These are phyloP conservation scores for Drosophila nasuta DNA, from an alignment of 1,140 invertebrate genomes.

Conservation along the genomic window DNA sequence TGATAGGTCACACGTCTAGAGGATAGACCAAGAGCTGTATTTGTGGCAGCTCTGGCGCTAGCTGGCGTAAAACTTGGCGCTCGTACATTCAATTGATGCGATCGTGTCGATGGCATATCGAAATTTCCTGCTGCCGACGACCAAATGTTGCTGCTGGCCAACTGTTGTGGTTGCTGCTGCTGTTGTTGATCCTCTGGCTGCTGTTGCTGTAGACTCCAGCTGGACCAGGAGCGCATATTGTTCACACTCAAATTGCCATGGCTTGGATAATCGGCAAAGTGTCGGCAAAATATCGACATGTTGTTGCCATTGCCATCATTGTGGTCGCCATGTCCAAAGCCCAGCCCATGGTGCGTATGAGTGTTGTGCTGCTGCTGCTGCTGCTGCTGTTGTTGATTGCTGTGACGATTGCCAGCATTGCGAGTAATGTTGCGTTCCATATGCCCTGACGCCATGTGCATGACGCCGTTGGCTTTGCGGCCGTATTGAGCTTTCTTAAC, in stretches of 20 bases:
- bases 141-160: neutral
- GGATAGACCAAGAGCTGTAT: neutral
- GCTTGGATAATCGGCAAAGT: constrained; percentile 11
- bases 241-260: constrained; percentile 11
- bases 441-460: constrained; percentile 21
- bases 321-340: neutral
- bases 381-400: neutral
- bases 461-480: constrained; percentile 19
- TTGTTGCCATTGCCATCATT: constrained; percentile 5
- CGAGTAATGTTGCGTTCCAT: neutral
- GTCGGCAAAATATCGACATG: constrained; percentile 23
- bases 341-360: neutral
- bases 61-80: constrained; percentile 54
- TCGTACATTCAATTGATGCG: constrained; percentile 48
- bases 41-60: constrained; percentile 7
- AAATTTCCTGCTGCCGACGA: constrained; percentile 5
- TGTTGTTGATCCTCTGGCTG: neutral
- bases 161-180: neutral
- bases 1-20: neutral
- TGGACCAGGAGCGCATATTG: constrained; percentile 29
- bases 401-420: neutral
- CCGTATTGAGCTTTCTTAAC: neutral
- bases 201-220: constrained; percentile 21
- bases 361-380: neutral
- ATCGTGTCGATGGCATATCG: constrained; percentile 11